These are phyloP conservation scores for Heliconius nattereri DNA, from an alignment of 1,140 invertebrate genomes.

Conservation along the genomic window DNA sequence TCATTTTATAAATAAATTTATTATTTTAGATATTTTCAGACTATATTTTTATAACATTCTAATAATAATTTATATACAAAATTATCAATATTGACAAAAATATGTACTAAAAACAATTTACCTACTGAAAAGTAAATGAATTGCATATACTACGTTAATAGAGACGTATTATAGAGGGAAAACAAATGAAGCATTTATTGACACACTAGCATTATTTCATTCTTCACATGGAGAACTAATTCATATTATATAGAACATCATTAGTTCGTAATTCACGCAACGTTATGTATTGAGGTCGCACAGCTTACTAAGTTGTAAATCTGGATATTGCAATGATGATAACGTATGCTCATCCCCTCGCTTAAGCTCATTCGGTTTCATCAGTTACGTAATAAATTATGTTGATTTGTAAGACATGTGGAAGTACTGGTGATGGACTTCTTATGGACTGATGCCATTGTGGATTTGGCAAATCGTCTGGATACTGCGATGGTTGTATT, in stretches of 20 bases:
- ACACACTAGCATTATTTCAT: neutral
- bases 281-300: neutral
- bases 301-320: neutral
- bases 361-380: neutral
- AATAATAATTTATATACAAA: no score
- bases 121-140: no score
- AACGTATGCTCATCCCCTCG: conserved; percentile 1
- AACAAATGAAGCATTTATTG: neutral
- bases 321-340: conserved; percentile 5
- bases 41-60: neutral
- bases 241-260: neutral
- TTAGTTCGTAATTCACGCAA: neutral
- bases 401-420: neutral
- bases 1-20: no score
- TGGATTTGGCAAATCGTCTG: neutral
- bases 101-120: no score
- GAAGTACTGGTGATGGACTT: no score
- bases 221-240: neutral
- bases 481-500: neutral
- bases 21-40: neutral
- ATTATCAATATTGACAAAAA: no score
- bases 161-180: no score
- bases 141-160: no score
- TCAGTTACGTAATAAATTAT: neutral
- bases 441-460: neutral